phyloP scores from a whole-genome alignment of 1,140 invertebrate genomes.

The Acromyrmex echinatior region DNA sequence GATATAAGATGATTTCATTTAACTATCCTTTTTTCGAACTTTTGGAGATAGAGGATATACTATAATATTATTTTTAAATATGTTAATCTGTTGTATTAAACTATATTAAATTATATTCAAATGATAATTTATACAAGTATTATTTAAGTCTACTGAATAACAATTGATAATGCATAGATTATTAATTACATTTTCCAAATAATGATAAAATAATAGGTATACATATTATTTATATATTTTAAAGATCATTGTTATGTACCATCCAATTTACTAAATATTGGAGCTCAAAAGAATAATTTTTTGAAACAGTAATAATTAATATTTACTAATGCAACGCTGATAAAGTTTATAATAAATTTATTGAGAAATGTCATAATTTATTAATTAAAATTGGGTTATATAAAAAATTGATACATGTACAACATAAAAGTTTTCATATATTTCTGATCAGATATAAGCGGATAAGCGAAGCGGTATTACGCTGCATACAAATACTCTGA shows the following conservation, averaged over 20 bases:
- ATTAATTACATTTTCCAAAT: not conserved
- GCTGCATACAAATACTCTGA: not conserved
- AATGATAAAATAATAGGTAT: not conserved
- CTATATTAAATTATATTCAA: not conserved
- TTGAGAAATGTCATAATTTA: not conserved
- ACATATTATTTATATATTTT: not conserved
- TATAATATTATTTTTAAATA: not conserved
- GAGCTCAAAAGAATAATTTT: not conserved
- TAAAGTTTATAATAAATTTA: not conserved
- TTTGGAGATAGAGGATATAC: not conserved
- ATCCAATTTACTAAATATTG: not conserved
- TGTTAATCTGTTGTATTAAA: not conserved
- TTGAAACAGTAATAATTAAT: not conserved
- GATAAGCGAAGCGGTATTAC: not conserved
- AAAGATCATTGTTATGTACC: not conserved
- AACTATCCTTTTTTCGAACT: not conserved
- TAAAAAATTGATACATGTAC: not conserved
- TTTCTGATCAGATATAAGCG: constrained; percentile 6
- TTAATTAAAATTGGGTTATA: not conserved
- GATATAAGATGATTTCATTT: not conserved
- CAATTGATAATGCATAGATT: not conserved
- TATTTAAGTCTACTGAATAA: not conserved
- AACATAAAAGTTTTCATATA: constrained; percentile 19
- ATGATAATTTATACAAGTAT: constrained; percentile 10
- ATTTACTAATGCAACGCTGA: not conserved